Percentiles rank a stretch among this genome's conserved stretches.
These are phyloP conservation scores for Cataglyphis livida DNA, from an alignment of 2,888 invertebrate genomes.

Conservation along the genomic window DNA sequence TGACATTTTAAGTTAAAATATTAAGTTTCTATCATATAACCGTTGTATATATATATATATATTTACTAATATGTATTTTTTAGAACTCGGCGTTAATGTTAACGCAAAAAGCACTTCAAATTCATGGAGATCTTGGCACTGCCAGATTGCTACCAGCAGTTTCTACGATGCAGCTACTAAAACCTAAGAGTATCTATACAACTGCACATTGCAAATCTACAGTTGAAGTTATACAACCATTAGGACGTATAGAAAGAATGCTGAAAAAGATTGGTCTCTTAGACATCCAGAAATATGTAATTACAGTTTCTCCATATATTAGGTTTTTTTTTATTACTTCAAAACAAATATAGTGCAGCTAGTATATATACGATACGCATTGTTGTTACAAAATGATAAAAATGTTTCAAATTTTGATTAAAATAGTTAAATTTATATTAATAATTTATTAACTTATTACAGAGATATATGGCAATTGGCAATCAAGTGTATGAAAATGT, in stretches of 20 bases:
- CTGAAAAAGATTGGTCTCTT: constrained; percentile 10
- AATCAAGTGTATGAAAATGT: constrained; percentile 89
- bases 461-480: constrained; percentile 53
- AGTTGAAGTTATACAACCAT: background rate
- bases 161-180: background rate
- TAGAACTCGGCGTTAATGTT: constrained; percentile 5
- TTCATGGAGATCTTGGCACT: background rate
- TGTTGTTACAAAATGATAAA: background rate
- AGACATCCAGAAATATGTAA: constrained; percentile 50
- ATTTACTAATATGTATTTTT: constrained; percentile 1
- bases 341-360: background rate
- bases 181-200: background rate
- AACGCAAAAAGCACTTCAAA: background rate
- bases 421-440: background rate
- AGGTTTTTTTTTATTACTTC: background rate
- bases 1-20: background rate
- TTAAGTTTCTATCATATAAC: background rate
- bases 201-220: background rate
- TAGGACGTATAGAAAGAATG: background rate
- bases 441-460: constrained; percentile 37
- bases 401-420: background rate
- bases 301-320: constrained; percentile 5
- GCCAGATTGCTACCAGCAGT: background rate
- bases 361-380: background rate
- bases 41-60: background rate